Evolutionary conservation across 35 echinoderm and acorn worm genomes (phyloP).

Genomic region (Hemicentrotus pulcherrimus): DNA sequence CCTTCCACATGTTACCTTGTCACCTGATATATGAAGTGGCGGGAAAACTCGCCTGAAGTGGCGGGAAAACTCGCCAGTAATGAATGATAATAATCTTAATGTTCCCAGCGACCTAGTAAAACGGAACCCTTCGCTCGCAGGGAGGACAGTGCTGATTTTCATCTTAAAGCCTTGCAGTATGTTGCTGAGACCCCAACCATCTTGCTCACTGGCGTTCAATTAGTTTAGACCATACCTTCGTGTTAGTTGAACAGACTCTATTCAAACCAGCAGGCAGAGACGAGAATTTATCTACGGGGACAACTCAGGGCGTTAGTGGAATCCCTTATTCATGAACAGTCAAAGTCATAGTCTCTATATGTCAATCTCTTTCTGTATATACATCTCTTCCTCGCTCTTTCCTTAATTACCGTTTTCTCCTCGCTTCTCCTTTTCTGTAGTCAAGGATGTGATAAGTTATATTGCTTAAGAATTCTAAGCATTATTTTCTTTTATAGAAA

Average conservation of each 20-base stretch:
- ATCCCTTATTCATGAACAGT: background rate
- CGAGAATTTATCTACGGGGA: background rate
- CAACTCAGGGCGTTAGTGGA: background rate
- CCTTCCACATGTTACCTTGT: slow-evolving; percentile 10
- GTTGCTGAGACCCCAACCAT: background rate
- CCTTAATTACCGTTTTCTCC: background rate
- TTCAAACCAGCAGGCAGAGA: background rate
- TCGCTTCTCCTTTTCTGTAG: too few species aligned
- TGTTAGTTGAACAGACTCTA: background rate
- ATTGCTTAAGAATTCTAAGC: too few species aligned
- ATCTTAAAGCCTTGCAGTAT: background rate
- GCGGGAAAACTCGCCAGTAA: background rate
- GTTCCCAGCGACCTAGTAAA: background rate
- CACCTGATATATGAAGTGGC: background rate
- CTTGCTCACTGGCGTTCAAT: background rate
- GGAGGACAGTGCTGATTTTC: background rate
- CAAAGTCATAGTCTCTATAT: background rate
- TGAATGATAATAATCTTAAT: slow-evolving; percentile 20
- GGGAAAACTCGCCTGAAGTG: background rate
- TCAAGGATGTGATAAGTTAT: too few species aligned
- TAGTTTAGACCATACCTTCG: background rate
- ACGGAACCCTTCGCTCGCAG: background rate
- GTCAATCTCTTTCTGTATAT: background rate
- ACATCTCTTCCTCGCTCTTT: background rate
- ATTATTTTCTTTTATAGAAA: too few species aligned